Evolutionary conservation across 2,888 invertebrate genomes (phyloP), one percentile per base, ranked within the genome.

Genomic region (Heliothis peltigera): DNA sequence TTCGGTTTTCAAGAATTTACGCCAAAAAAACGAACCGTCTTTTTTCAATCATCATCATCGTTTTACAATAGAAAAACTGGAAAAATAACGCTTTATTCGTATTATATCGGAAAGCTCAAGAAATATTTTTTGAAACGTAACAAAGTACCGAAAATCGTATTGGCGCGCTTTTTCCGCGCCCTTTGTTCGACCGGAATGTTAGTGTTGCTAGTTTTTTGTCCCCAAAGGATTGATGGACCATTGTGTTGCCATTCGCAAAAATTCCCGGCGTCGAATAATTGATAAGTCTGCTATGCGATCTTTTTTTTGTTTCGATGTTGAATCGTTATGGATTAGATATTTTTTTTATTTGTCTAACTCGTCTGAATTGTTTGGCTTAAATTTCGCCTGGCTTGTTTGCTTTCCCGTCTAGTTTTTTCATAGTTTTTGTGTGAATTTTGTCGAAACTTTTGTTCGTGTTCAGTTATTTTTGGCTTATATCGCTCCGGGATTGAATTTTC

Each of bases 221-320:
- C 80, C 58, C 77, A 79, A 79, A 83, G 84, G 84, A 92, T 92
- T 92, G 93, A 93, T 91, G 90, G 89, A 80, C 92, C 92, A 93
- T 94, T 93, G 93, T 93, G 90, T 92, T 89, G 84, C 91, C 87
- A 83, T 82, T 86, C 89, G 89, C 84, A 77, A 90, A 84, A 93
- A 92, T 90, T 92, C 88, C 70, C 87, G 69, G 75, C 81, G 75
- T 63, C 84, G 90, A 92, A 94, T 93, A 92, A 91, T 93, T 94
- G 89, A 93, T 92, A 89, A 88, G 87, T 78, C 84, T 66, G 85
- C 79, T 81, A 80, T 80, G 76, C 67, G 15, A 58, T 67, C 59
- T 79, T 46, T 82, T 86, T 87, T 87, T 84, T 80, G 64, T 82
- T 81, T 80, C 79, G 76, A 84, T 86, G 77, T 73, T 76, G 85